phyloP scores from a whole-genome alignment of 2,888 invertebrate genomes.

The Plusia festucae region DNA sequence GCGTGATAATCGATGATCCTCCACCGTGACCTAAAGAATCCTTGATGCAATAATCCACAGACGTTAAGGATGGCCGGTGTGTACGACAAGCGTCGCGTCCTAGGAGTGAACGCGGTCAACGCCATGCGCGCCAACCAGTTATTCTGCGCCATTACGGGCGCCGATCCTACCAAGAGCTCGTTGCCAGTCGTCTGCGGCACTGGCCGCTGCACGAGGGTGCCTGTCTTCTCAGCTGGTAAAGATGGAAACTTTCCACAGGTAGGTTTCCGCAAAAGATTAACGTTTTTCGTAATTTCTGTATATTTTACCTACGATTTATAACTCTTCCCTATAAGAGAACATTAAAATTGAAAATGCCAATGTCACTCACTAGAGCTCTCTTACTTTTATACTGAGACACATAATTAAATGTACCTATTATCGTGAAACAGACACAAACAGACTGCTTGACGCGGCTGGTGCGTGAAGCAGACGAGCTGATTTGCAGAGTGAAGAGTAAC shows the following conservation, averaged over 20 bases:
- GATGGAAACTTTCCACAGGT: constrained; percentile 74
- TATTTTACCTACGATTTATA: no score
- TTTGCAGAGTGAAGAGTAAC: constrained; percentile 82
- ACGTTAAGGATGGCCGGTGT: constrained; percentile 69
- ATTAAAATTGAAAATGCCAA: no score
- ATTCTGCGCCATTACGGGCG: constrained; percentile 73
- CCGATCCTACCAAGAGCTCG: constrained; percentile 66
- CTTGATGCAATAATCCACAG: constrained; percentile 54
- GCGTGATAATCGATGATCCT: no score
- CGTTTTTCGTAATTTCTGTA: no score
- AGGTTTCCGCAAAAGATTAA: constrained; percentile 19
- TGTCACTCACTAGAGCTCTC: no score
- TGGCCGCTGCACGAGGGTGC: constrained; percentile 80
- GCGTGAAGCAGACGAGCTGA: constrained; percentile 83
- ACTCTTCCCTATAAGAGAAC: no score
- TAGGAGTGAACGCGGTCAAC: constrained; percentile 81
- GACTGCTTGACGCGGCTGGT: constrained; percentile 78
- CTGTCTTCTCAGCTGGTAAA: constrained; percentile 78
- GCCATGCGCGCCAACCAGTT: constrained; percentile 85
- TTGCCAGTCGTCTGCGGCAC: constrained; percentile 80
- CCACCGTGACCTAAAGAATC: no score
- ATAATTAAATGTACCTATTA: no score
- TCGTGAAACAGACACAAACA: constrained; percentile 66
- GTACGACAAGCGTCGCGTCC: constrained; percentile 76
- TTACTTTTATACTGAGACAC: no score